Evolutionary conservation across 1,140 invertebrate genomes (phyloP), one percentile per base, ranked within the genome.

Genomic region (Epicauta chinensis): DNA sequence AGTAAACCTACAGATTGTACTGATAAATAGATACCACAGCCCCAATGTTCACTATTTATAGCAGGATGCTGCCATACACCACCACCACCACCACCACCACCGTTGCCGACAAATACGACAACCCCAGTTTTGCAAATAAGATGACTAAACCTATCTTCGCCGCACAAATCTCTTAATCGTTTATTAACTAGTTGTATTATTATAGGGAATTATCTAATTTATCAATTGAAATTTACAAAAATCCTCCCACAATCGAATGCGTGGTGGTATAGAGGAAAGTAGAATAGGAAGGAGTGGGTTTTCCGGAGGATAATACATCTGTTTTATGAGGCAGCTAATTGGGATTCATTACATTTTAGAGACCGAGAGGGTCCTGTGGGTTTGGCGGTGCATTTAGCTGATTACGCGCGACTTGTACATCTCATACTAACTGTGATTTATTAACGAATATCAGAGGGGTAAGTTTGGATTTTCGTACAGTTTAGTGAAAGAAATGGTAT

Each of bases 11-110:
- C 66, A 67, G 66, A 68, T 68, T 68, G 60, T 58, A 45, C 66
- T 68, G 64, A 67, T 68, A 68, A 68, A 68, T 67, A 67, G 65
- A 60, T 65, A 67, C 63, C 62, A 58, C 62, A 62, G 51, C 59
- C 62, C 7, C 4, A 62, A 67, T 67, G 65, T 63, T 47, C 60
- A 58, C 51, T 66, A 65, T 67, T 67, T 65, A 67, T 65, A 61
- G 58, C 47, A 23, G 58, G 61, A 61, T 65, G n/a, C n/a, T n/a
- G n/a, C n/a, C n/a, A n/a, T n/a, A n/a, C n/a, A n/a, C n/a, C 63
- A 55, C 53, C 51, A 46, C 41, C 43, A 50, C 52, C 42, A 48
- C 46, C 31, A 55, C 53, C 52, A n/a, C n/a, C n/a, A n/a, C n/a
- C n/a, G n/a, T n/a, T n/a, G n/a, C n/a, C n/a, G n/a, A n/a, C n/a